These are phyloP conservation scores for Sula dactylatra DNA, from an alignment of 2,113 vertebrate genomes.

Conservation along the genomic window DNA sequence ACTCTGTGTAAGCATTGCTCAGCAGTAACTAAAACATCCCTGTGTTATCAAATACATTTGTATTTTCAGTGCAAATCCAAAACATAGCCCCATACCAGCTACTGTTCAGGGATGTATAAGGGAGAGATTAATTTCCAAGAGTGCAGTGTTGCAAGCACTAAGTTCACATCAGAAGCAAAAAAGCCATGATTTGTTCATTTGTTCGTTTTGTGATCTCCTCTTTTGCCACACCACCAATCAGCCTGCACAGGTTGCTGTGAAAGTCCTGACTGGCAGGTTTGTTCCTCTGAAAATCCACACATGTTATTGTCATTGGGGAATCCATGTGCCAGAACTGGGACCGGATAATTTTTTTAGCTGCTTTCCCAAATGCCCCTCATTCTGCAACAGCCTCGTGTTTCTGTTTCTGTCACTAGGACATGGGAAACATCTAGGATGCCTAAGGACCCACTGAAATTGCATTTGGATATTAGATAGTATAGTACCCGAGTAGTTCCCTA, in stretches of 20 bases:
- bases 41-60: too few species aligned
- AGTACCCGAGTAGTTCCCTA: background rate
- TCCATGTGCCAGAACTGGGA: background rate
- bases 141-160: background rate
- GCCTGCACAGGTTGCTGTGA: background rate
- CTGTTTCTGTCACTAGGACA: background rate
- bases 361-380: background rate
- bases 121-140: background rate
- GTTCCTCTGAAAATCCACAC: background rate
- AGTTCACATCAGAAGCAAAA: background rate
- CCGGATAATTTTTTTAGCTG: background rate
- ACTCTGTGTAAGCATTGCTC: too few species aligned
- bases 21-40: too few species aligned
- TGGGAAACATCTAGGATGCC: background rate
- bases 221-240: background rate
- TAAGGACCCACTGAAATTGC: background rate
- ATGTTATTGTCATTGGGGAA: accelerated
- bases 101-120: background rate
- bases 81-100: background rate
- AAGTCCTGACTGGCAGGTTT: background rate
- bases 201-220: background rate
- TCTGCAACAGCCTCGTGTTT: background rate
- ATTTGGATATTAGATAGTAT: background rate
- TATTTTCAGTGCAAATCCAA: too few species aligned
- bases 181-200: background rate